phyloP scores from a whole-genome alignment of 2,888 invertebrate genomes.

The Meandrusa payeni region DNA sequence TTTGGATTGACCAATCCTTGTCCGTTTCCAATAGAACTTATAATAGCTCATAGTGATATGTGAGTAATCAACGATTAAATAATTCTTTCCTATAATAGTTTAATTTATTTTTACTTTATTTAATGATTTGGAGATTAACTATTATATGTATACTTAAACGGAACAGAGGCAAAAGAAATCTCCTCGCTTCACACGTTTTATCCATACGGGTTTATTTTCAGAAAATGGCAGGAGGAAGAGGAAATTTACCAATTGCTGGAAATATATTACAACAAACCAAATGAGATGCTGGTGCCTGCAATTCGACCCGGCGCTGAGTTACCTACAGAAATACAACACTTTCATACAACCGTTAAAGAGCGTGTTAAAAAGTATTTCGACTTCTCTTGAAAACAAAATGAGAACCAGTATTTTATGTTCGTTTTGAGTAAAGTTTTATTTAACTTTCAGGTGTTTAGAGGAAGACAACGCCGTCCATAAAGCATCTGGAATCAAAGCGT shows the following conservation, averaged over 20 bases:
- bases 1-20: conserved; percentile 84
- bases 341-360: conserved; percentile 48
- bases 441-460: conserved; percentile 43
- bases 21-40: conserved; percentile 84
- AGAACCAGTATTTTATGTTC: no score
- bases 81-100: no score
- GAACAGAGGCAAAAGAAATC: no score
- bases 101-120: neutral
- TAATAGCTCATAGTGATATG: conserved; percentile 76
- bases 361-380: conserved; percentile 48
- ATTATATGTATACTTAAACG: neutral
- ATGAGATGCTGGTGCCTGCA: conserved; percentile 65
- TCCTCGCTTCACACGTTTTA: no score
- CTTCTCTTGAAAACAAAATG: neutral
- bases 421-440: no score
- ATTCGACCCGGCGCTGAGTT: conserved; percentile 54
- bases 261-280: conserved; percentile 67
- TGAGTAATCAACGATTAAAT: no score
- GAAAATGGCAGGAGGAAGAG: conserved; percentile 67
- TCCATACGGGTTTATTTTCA: no score
- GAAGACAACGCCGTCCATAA: conserved; percentile 46
- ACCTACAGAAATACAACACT: conserved; percentile 51
- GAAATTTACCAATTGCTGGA: conserved; percentile 57
- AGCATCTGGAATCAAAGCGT: conserved; percentile 28
- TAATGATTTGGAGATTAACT: neutral